phyloP scores from a whole-genome alignment of 2,113 vertebrate genomes.

The Herpailurus yagouaroundi region DNA sequence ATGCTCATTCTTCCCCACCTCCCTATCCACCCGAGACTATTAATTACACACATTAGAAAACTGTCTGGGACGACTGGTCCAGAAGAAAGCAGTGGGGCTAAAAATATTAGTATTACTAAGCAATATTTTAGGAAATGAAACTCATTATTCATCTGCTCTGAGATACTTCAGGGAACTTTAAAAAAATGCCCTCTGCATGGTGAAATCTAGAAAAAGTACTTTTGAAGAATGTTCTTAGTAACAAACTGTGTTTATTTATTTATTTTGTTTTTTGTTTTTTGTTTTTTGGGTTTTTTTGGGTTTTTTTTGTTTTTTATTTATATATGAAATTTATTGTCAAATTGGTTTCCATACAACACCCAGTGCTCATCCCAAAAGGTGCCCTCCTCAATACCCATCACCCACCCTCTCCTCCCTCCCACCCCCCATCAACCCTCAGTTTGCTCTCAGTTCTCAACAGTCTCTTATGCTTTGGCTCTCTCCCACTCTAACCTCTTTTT shows the following conservation, averaged over 20 bases:
- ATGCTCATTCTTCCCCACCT: not conserved
- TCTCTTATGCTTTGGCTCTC: too few relatives aligned
- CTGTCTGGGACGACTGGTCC: constrained; percentile 56
- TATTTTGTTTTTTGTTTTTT: too few relatives aligned
- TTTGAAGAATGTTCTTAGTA: not conserved
- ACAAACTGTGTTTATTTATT: not conserved
- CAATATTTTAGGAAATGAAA: constrained; percentile 45
- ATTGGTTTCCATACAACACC: too few relatives aligned
- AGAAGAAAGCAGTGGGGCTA: not conserved
- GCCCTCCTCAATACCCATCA: too few relatives aligned
- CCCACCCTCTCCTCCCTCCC: too few relatives aligned
- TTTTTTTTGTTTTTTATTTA: too few relatives aligned
- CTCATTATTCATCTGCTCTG: constrained; percentile 49
- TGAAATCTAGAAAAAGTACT: constrained; percentile 32
- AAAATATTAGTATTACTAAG: constrained; percentile 62
- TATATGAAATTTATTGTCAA: too few relatives aligned
- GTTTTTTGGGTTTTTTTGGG: too few relatives aligned
- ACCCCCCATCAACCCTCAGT: too few relatives aligned
- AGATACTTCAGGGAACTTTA: constrained; percentile 42
- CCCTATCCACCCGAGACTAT: not conserved
- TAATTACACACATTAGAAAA: constrained; percentile 10
- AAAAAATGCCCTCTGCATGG: constrained; percentile 5
- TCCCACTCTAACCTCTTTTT: too few relatives aligned
- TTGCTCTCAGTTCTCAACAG: too few relatives aligned
- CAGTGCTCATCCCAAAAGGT: too few relatives aligned